These are phyloP conservation scores for Osmerus mordax DNA, from an alignment of 2,113 vertebrate genomes.

Conservation along the genomic window DNA sequence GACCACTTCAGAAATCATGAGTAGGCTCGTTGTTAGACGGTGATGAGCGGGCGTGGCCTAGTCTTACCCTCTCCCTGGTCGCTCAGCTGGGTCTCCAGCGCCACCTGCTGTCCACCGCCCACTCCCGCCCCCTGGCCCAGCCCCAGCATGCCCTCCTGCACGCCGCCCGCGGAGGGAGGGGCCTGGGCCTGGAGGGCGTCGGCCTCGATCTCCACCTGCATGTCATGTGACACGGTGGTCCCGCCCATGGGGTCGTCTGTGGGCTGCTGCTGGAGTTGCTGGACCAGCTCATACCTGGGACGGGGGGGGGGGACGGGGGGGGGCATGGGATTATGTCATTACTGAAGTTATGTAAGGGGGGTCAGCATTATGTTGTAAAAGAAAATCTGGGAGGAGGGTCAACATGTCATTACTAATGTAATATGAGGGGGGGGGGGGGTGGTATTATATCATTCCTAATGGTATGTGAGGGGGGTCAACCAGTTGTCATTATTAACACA, in stretches of 20 bases:
- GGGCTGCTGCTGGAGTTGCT: conserved; percentile 89
- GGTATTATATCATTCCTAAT: too few relatives aligned
- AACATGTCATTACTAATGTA: too few relatives aligned
- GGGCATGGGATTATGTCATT: background rate
- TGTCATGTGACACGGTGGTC: conserved; percentile 74
- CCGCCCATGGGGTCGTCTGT: conserved; percentile 77
- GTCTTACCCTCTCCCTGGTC: conserved; percentile 83
- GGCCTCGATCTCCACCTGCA: conserved; percentile 84
- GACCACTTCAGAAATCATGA: background rate
- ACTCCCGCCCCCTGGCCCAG: conserved; percentile 81
- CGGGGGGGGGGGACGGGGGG: background rate
- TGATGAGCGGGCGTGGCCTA: too few relatives aligned
- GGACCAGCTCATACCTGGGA: conserved; percentile 89
- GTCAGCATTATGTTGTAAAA: too few relatives aligned
- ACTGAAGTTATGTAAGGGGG: too few relatives aligned
- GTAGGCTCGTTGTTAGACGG: background rate
- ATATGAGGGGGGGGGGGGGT: too few relatives aligned
- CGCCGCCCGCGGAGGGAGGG: conserved; percentile 51
- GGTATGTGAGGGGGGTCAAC: too few relatives aligned
- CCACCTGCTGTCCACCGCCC: conserved; percentile 77
- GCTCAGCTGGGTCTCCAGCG: conserved; percentile 73
- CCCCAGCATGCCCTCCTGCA: conserved; percentile 82
- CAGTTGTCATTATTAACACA: too few relatives aligned
- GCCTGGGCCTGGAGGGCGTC: conserved; percentile 74
- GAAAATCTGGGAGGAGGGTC: too few relatives aligned